A percentile compares a stretch with the other conserved stretches of the same genome.
Evolutionary conservation across 2,113 vertebrate genomes (phyloP).

Genomic region (Mastomys natalensis): DNA sequence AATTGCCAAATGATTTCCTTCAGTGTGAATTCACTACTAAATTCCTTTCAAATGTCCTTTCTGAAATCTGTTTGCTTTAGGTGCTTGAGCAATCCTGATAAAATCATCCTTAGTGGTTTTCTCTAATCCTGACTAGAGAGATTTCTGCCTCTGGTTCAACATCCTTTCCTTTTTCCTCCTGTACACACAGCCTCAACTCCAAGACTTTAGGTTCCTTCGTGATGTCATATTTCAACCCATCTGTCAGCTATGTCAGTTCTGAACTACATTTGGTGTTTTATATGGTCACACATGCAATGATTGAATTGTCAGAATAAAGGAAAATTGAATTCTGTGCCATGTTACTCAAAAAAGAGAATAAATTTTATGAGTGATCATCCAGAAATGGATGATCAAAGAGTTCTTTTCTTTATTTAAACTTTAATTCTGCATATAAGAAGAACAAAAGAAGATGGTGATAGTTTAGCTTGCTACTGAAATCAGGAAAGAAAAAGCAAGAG

Average conservation of each 20-base stretch:
- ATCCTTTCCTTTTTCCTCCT: neutral
- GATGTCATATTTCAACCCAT: neutral
- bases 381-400: neutral
- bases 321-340: neutral
- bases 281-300: neutral
- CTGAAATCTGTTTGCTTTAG: conserved; percentile 9
- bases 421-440: neutral
- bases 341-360: neutral
- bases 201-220: neutral
- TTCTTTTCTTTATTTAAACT: neutral
- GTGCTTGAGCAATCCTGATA: neutral
- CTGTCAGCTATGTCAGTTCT: neutral
- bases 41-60: neutral
- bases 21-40: conserved; percentile 20
- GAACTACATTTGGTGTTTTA: neutral
- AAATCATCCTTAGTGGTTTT: conserved; percentile 1
- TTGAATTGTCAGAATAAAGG: neutral
- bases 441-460: neutral
- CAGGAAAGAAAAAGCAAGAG: neutral
- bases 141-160: neutral
- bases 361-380: neutral
- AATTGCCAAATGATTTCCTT: conserved; percentile 22
- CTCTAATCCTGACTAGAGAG: neutral
- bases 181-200: neutral
- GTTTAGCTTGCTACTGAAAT: conserved; percentile 7